Evolutionary conservation across 2,797 vertebrate genomes (phyloP), one percentile per base, ranked within the genome.

Genomic region (Anniella stebbinsi): DNA sequence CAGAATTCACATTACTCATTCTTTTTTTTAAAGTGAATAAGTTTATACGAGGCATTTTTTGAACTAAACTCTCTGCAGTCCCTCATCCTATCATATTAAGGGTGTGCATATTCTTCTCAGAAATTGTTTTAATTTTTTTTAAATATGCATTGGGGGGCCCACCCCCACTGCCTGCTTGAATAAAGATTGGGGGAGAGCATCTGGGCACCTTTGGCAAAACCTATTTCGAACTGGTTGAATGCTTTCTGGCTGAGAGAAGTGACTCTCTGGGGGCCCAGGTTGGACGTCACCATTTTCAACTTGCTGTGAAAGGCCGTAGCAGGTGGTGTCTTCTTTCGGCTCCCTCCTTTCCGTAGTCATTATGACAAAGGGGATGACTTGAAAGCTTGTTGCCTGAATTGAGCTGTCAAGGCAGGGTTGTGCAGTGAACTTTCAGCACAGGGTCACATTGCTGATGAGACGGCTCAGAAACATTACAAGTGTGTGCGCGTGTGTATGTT

Each of bases 241-340:
- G 69, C n/a, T 87, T 76, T 66, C n/a, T 33, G 48, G 57, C 9
- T 17, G n/a, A 51, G 60, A 67, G 57, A 81, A 67, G 21, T n/a
- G 66, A 90, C 25, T 86, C 78, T 73, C 57, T 87, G n/a, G 41
- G 7, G 89, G 41, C 77, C 38, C 54, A 85, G 75, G 41, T 80
- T 78, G 57, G 63, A 72, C 72, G 63, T 48, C 81, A 80, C 51
- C 69, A 80, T 77, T 84, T 66, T 87, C 85, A 41, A 41, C 45
- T 73, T 91, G 82, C 76, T 66, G 23, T 84, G 67, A 88, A 88
- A 88, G 54, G 38, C 54, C 57, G 21, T 33, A 8, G n/a, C 82
- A 85, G 90, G 67, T 88, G 76, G 75, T 91, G 82, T 80, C 82
- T 80, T 88, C 67, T 88, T 80, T 87, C 69, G 10, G 67, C 33